Evolutionary conservation across 1,140 invertebrate genomes (phyloP).

Genomic region (Drosophila pseudoobscura): DNA sequence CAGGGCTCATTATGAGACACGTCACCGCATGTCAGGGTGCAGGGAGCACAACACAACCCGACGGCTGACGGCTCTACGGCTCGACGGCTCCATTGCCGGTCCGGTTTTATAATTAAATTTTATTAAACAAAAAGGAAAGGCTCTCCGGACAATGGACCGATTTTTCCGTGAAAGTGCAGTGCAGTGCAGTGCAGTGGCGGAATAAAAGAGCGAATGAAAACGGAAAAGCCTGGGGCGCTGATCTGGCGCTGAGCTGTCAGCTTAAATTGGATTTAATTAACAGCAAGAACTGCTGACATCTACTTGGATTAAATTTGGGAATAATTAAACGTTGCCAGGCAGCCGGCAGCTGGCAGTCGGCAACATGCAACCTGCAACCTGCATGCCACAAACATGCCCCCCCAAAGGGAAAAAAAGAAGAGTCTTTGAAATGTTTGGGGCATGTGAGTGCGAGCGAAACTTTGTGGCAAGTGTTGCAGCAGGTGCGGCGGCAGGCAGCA

Average conservation of each 20-base stretch:
- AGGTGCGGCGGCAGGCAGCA: neutral
- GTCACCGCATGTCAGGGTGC: slow-evolving; percentile 45
- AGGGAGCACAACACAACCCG: neutral
- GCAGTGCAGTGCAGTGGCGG: slow-evolving; percentile 24
- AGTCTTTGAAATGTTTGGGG: slow-evolving; percentile 33
- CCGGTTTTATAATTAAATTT: slow-evolving; percentile 68
- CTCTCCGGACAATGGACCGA: neutral
- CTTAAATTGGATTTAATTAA: slow-evolving; percentile 63
- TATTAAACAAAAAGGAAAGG: slow-evolving; percentile 18
- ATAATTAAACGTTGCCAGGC: slow-evolving; percentile 55
- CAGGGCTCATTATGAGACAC: slow-evolving; percentile 37
- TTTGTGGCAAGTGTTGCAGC: slow-evolving; percentile 20
- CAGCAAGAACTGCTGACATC: slow-evolving; percentile 43
- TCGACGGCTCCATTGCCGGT: slow-evolving; percentile 6
- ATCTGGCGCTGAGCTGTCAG: slow-evolving; percentile 34
- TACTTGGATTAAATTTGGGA: slow-evolving; percentile 52
- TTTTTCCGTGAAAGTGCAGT: neutral
- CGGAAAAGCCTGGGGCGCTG: no score
- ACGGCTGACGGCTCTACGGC: slow-evolving; percentile 10
- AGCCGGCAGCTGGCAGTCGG: slow-evolving; percentile 9
- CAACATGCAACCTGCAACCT: neutral
- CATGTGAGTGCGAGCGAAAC: slow-evolving; percentile 4
- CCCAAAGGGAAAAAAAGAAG: no score
- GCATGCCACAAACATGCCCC: slow-evolving; percentile 14
- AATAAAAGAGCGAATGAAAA: slow-evolving; percentile 1